Evolutionary conservation across 2,797 vertebrate genomes (phyloP).

Genomic region (Columba guinea): DNA sequence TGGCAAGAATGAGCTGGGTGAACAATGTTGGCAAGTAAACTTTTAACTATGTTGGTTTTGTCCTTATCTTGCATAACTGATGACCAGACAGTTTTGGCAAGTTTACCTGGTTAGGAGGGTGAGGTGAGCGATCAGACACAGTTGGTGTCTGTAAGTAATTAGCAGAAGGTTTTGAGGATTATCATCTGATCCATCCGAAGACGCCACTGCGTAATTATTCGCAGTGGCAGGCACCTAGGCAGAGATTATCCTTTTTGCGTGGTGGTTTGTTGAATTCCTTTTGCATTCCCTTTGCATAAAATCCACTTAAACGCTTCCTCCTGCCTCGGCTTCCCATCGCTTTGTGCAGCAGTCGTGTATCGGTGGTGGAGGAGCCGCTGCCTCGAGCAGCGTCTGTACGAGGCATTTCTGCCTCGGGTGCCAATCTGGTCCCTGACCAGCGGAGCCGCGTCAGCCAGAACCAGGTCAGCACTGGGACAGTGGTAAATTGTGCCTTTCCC

Average conservation of each 20-base stretch:
- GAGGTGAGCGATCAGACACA: not conserved
- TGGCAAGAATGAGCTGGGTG: not conserved
- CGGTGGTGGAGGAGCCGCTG: accelerated
- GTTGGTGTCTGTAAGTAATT: not conserved
- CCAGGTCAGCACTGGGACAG: not conserved
- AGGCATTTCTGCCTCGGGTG: not conserved
- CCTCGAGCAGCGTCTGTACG: accelerated
- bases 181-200: not conserved
- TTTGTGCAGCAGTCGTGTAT: not conserved
- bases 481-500: not conserved
- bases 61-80: not conserved
- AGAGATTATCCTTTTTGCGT: not conserved
- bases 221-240: not conserved
- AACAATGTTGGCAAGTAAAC: not conserved
- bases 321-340: not conserved
- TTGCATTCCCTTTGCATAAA: not conserved
- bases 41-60: not conserved
- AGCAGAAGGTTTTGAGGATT: not conserved
- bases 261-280: not conserved
- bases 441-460: not conserved
- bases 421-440: not conserved
- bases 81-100: not conserved
- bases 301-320: not conserved
- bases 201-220: not conserved
- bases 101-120: not conserved